Percentiles rank a stretch among this genome's conserved stretches.
These are phyloP conservation scores for Lateolabrax maculatus DNA, from an alignment of 2,797 vertebrate species.

Conservation along the genomic window DNA sequence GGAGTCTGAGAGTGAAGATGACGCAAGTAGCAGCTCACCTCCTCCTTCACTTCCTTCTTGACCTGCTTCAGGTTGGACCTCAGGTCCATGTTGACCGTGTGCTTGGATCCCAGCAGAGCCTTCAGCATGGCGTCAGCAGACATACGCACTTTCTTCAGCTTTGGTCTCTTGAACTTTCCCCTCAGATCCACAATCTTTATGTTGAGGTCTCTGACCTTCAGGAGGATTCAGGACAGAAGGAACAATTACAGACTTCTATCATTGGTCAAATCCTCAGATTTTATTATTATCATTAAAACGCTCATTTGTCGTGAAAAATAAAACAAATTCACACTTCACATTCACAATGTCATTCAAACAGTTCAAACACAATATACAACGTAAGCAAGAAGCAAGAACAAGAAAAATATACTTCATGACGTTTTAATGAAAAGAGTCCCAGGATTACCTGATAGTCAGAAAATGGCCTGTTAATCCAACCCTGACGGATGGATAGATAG, in stretches of 20 bases:
- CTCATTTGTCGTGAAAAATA: too few relatives aligned
- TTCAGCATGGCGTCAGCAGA: conserved; percentile 97
- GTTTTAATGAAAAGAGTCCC: too few relatives aligned
- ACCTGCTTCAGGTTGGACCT: conserved; percentile 97
- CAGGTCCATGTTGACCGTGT: conserved; percentile 98
- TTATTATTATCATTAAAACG: not conserved
- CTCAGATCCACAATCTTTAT: conserved; percentile 95
- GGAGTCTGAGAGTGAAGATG: not conserved
- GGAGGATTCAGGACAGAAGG: not conserved
- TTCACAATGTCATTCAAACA: too few relatives aligned
- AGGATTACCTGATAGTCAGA: too few relatives aligned
- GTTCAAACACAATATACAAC: too few relatives aligned
- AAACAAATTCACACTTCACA: too few relatives aligned
- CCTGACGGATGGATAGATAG: too few relatives aligned
- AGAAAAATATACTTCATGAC: too few relatives aligned
- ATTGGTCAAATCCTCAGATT: not conserved
- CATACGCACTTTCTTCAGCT: conserved; percentile 94
- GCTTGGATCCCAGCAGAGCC: conserved; percentile 97
- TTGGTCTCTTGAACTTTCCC: conserved; percentile 97
- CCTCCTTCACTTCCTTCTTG: conserved; percentile 97
- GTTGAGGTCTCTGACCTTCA: conserved; percentile 93
- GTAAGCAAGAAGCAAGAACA: too few relatives aligned
- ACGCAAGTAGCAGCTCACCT: conserved; percentile 83
- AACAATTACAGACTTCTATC: not conserved
- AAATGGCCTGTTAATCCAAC: too few relatives aligned